Percentiles rank a stretch among this genome's conserved stretches.
Conservation (phyloP, 2,888 invertebrate species). For the Ptychoptera contaminata region DNA sequence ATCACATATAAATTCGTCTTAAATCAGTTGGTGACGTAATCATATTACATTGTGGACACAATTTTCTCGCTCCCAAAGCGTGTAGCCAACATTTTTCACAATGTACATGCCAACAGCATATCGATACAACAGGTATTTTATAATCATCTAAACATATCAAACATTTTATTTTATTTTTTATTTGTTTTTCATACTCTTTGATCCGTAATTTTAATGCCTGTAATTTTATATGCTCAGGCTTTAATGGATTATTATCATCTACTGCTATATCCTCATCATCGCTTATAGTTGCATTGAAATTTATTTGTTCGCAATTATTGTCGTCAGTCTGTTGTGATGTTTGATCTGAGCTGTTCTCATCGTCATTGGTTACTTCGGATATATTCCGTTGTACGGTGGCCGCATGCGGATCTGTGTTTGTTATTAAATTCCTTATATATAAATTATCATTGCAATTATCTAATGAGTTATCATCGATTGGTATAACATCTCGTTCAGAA, state of each 20-base stretch:
- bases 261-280: neutral
- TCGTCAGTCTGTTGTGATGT: conserved; percentile 9
- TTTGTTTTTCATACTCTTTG: conserved; percentile 53
- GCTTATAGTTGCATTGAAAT: neutral
- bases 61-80: conserved; percentile 67
- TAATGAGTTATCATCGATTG: conserved; percentile 32
- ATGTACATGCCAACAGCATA: conserved; percentile 94
- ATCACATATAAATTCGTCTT: conserved; percentile 71
- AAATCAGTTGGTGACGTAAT: conserved; percentile 80
- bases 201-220: conserved; percentile 43
- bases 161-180: conserved; percentile 57
- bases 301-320: conserved; percentile 6
- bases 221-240: no score
- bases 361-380: neutral
- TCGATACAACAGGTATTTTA: conserved; percentile 74
- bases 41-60: conserved; percentile 89
- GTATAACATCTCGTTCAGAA: conserved; percentile 50
- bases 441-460: conserved; percentile 20
- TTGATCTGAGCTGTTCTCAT: neutral
- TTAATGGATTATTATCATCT: no score
- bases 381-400: conserved; percentile 6
- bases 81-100: conserved; percentile 72
- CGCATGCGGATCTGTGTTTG: neutral
- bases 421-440: conserved; percentile 25
- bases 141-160: conserved; percentile 80